phyloP scores from a whole-genome alignment of 2,797 vertebrate species.

The Danio tinwini region DNA sequence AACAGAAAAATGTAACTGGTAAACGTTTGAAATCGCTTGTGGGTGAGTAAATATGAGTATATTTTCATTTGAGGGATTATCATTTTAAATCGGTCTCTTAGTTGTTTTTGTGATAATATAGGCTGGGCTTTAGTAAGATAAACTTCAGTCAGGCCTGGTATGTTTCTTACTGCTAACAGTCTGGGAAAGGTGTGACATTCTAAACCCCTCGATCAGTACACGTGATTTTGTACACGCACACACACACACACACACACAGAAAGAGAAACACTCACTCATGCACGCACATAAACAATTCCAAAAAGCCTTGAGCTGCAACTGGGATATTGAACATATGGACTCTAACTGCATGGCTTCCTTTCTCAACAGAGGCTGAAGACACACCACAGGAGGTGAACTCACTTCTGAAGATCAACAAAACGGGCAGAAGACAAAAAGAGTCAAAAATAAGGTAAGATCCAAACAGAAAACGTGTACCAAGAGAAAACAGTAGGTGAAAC shows the following conservation, averaged over 20 bases:
- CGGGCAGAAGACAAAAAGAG: background rate
- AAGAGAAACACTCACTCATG: background rate
- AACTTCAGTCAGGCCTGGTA: constrained; percentile 26
- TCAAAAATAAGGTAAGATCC: constrained; percentile 27
- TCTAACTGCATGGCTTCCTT: constrained; percentile 37
- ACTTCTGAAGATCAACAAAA: constrained; percentile 26
- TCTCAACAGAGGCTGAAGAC: constrained; percentile 39
- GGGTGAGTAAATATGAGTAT: too few species aligned
- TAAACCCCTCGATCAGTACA: constrained; percentile 59
- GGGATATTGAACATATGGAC: constrained; percentile 26
- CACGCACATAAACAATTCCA: constrained; percentile 11
- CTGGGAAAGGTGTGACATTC: constrained; percentile 46
- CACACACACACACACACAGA: background rate
- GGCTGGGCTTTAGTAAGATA: constrained; percentile 9
- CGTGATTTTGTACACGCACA: background rate
- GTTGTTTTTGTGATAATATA: background rate
- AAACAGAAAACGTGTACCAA: background rate
- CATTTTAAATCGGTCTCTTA: background rate
- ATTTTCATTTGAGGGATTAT: too few species aligned
- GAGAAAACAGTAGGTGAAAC: background rate
- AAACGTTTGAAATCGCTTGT: too few species aligned
- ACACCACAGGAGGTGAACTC: constrained; percentile 1
- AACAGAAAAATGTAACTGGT: too few species aligned
- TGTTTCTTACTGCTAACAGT: constrained; percentile 15
- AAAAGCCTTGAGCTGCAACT: constrained; percentile 10